These are phyloP conservation scores for Eudyptes chrysolophus DNA, from an alignment of 2,113 vertebrate species.

Conservation along the genomic window DNA sequence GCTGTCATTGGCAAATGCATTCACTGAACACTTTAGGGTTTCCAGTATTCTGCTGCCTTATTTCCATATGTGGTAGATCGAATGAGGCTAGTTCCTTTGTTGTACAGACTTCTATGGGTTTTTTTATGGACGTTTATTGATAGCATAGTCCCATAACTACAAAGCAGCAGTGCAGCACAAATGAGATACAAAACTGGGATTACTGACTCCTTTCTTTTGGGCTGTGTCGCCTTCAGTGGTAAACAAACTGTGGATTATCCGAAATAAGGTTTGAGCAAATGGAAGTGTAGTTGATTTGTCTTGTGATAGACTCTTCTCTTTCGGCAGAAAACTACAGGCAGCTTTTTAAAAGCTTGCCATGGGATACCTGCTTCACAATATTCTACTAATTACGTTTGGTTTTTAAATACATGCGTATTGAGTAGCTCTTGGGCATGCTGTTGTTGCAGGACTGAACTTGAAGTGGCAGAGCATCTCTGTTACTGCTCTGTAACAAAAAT, in stretches of 20 bases:
- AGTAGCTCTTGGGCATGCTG: background rate
- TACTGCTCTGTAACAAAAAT: background rate
- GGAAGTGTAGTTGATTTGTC: background rate
- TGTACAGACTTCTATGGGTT: background rate
- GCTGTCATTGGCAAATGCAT: background rate
- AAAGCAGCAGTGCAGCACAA: background rate
- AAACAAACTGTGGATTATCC: background rate
- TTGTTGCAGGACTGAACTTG: background rate
- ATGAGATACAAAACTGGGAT: background rate
- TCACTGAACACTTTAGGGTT: background rate
- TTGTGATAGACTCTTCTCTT: background rate
- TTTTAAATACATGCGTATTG: background rate
- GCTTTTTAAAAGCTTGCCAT: background rate
- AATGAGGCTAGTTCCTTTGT: background rate
- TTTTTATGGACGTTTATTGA: background rate
- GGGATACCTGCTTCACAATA: background rate
- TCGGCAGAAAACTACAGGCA: background rate
- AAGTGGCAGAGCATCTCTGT: rapidly evolving
- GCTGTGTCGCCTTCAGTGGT: background rate
- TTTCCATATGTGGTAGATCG: background rate
- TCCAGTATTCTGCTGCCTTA: background rate
- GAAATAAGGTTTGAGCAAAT: background rate
- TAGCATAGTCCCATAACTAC: background rate
- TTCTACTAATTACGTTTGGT: background rate
- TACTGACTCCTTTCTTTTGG: background rate